phyloP scores from a whole-genome alignment of 2,113 vertebrate species.

The Hipposideros armiger region DNA sequence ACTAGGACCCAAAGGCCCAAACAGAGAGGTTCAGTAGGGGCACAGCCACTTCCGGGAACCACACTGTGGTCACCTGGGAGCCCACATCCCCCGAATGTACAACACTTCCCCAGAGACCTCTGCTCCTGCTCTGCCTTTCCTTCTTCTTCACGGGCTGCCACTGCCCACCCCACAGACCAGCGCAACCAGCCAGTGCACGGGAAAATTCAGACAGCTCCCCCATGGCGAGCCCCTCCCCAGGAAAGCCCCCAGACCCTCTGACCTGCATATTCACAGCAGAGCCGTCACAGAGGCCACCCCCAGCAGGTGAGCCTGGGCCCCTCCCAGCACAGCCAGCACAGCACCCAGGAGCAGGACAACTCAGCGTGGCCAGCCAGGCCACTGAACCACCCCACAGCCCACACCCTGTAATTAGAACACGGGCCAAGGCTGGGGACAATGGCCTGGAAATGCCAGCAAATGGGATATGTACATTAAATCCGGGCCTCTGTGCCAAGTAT shows the following conservation, averaged over 20 bases:
- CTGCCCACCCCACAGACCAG: not conserved
- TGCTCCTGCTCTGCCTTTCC: not conserved
- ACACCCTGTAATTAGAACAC: conserved; percentile 84
- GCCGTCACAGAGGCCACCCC: conserved; percentile 63
- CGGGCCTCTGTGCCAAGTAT: conserved; percentile 83
- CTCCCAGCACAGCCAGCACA: conserved; percentile 70
- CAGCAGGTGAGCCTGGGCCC: conserved; percentile 71
- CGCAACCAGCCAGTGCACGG: not conserved
- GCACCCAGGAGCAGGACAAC: conserved; percentile 54
- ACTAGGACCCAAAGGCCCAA: not conserved
- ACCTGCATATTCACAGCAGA: conserved; percentile 33
- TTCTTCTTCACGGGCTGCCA: not conserved
- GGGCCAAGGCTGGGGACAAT: conserved; percentile 70
- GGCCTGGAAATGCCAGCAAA: conserved; percentile 82
- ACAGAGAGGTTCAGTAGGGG: not conserved
- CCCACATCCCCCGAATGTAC: not conserved
- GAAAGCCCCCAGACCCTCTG: not conserved
- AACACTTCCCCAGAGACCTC: not conserved
- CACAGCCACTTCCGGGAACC: not conserved
- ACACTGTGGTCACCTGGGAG: not conserved
- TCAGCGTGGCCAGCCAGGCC: conserved; percentile 40
- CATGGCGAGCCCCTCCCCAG: rapidly evolving
- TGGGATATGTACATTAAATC: conserved; percentile 79
- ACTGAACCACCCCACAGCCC: conserved; percentile 27
- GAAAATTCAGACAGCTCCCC: not conserved